Evolutionary conservation across 2,888 invertebrate species (phyloP).

Genomic region (Trissolcus brochymenae): DNA sequence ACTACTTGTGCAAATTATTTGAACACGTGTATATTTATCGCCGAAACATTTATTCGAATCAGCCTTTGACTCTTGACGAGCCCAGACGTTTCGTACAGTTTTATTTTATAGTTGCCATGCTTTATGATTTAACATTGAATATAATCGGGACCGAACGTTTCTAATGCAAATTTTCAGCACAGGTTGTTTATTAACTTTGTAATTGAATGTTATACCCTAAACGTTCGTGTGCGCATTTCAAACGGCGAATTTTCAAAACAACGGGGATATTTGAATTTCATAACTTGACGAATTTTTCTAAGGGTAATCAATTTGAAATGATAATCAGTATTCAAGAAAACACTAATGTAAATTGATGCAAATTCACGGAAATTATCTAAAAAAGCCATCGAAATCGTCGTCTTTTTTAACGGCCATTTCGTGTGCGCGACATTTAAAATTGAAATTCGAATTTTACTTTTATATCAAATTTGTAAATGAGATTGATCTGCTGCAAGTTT

Average conservation of each 20-base stretch:
- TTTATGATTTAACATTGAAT: conserved; percentile 46
- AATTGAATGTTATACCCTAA: conserved; percentile 23
- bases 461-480: neutral
- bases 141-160: conserved; percentile 28
- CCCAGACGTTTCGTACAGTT: conserved; percentile 23
- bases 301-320: conserved; percentile 10
- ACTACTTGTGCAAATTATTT: conserved; percentile 49
- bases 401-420: conserved; percentile 4
- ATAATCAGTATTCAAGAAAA: conserved; percentile 4
- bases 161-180: conserved; percentile 32
- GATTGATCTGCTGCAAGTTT: too few relatives aligned
- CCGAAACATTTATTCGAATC: conserved; percentile 52
- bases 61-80: conserved; percentile 43
- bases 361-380: conserved; percentile 10
- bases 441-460: conserved; percentile 7
- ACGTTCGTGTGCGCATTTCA: conserved; percentile 9
- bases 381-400: conserved; percentile 1
- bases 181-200: conserved; percentile 21
- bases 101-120: conserved; percentile 33
- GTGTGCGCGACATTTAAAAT: conserved; percentile 18
- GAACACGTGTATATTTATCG: conserved; percentile 52
- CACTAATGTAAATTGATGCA: conserved; percentile 21
- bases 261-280: conserved; percentile 22
- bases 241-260: conserved; percentile 12
- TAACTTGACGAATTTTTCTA: conserved; percentile 4